Percentiles rank a stretch among this genome's conserved stretches.
These are phyloP conservation scores for Plectus sambesii DNA, from an alignment of 1,140 invertebrate species.

Conservation along the genomic window DNA sequence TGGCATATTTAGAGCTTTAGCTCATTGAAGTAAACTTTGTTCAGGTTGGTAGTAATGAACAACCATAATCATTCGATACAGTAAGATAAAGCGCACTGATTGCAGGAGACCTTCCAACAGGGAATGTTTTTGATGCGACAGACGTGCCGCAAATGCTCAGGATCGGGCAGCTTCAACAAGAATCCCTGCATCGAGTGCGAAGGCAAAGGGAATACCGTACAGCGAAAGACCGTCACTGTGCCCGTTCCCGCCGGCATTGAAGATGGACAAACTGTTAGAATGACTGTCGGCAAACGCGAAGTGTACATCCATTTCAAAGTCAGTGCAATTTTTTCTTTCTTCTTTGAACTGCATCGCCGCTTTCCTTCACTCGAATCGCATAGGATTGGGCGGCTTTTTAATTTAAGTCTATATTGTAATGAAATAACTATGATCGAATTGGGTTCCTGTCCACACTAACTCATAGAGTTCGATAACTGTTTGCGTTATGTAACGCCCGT, in stretches of 20 bases:
- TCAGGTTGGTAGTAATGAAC: no score
- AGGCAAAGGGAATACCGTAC: conserved; percentile 79
- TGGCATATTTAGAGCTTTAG: no score
- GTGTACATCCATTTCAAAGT: conserved; percentile 72
- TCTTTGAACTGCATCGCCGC: no score
- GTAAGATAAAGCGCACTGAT: not conserved
- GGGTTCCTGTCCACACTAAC: no score
- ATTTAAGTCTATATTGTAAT: no score
- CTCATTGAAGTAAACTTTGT: no score
- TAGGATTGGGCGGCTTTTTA: no score
- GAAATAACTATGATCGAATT: no score
- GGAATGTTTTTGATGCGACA: conserved; percentile 92
- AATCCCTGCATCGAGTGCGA: conserved; percentile 81
- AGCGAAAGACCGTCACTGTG: conserved; percentile 75
- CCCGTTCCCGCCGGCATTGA: conserved; percentile 79
- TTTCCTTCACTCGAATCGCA: no score
- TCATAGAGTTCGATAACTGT: no score
- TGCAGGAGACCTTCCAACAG: conserved; percentile 53
- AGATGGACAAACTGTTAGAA: conserved; percentile 76
- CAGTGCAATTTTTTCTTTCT: no score
- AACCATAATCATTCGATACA: conserved; percentile 61
- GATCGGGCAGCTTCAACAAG: conserved; percentile 71
- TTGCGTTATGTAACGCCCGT: no score
- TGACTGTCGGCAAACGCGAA: conserved; percentile 76
- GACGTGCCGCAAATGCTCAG: conserved; percentile 84